A percentile compares a stretch with the other conserved stretches of the same genome.
Conservation (phyloP, 2,888 invertebrate species). For the Diloba caeruleocephala region DNA sequence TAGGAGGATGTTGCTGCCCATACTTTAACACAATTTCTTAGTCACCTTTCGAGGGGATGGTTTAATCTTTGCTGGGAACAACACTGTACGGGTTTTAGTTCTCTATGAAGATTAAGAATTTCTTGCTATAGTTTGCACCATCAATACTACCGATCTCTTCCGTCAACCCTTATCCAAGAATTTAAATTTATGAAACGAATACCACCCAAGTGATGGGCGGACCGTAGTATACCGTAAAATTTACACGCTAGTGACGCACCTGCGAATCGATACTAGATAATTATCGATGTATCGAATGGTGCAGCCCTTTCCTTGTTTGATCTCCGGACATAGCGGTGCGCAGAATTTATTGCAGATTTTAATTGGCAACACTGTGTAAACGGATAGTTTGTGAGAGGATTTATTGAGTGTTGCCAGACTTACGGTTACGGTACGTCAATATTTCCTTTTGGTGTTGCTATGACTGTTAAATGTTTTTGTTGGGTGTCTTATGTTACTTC, state of each 20-base stretch:
- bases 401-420: conserved; percentile 50
- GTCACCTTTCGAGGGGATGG: too few species aligned
- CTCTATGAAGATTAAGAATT: too few species aligned
- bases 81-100: too few species aligned
- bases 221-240: conserved; percentile 56
- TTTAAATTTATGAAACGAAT: conserved; percentile 46
- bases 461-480: conserved; percentile 45
- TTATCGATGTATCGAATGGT: conserved; percentile 69
- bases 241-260: conserved; percentile 65
- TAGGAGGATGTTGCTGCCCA: too few species aligned
- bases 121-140: too few species aligned
- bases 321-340: conserved; percentile 57
- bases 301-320: conserved; percentile 77
- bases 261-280: conserved; percentile 60
- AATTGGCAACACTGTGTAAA: conserved; percentile 61
- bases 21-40: too few species aligned
- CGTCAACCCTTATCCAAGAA: conserved; percentile 24
- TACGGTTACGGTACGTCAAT: conserved; percentile 43
- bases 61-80: too few species aligned
- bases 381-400: conserved; percentile 49
- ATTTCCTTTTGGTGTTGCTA: conserved; percentile 47
- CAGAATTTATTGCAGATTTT: conserved; percentile 66
- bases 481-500: conserved; percentile 19
- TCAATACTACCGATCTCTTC: conserved; percentile 6
- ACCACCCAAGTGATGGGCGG: conserved; percentile 62